Evolutionary conservation across 2,797 vertebrate species (phyloP), one percentile per base, ranked within the genome.

Genomic region (Dicrostonyx torquatus): DNA sequence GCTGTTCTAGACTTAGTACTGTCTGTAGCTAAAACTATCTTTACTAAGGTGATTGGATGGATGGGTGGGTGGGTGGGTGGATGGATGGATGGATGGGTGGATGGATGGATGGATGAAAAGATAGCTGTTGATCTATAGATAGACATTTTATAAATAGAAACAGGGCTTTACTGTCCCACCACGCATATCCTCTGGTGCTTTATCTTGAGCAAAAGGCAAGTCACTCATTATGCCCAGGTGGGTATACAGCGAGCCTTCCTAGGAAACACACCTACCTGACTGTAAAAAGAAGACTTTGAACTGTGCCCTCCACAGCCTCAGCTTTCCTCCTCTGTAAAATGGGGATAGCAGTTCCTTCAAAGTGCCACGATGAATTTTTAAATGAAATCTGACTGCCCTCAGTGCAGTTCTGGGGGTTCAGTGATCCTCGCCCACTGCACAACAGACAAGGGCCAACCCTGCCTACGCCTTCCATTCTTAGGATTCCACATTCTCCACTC

Each of bases 401-500:
- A 1, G 24, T 50, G 53, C 17, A 70, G 31, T 34, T 37, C 48
- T 26, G 26, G n/a, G 55, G 68, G 34, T 26, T 55, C 50, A 34
- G 26, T 18, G 53, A 55, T 34, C 64, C 37, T 40, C 82, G 55
- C 76, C 88, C 58, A 0, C 22, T 24, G 40, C 6, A 2, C 15
- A 26, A 0, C 2, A 4, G 55, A 83, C 68, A 45, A 73, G 84
- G 24, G 22, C 75, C 73, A 29, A 50, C 15, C 17, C 24, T n/a
- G 29, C 80, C 75, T 40, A 29, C 60, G 8, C 62, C 77, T 64
- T 84, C 73, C 84, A 45, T 77, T 95, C 79, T 79, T 86, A 53
- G 45, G 68, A 84, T 90, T 92, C 91, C 73, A 50, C 79, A 6
- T 92, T 84, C 87, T 94, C 89, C 83, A 64, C 89, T 73, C 96